Evolutionary conservation across 2,888 invertebrate species (phyloP), one percentile per base, ranked within the genome.

Genomic region (Mesorhabditis belari): DNA sequence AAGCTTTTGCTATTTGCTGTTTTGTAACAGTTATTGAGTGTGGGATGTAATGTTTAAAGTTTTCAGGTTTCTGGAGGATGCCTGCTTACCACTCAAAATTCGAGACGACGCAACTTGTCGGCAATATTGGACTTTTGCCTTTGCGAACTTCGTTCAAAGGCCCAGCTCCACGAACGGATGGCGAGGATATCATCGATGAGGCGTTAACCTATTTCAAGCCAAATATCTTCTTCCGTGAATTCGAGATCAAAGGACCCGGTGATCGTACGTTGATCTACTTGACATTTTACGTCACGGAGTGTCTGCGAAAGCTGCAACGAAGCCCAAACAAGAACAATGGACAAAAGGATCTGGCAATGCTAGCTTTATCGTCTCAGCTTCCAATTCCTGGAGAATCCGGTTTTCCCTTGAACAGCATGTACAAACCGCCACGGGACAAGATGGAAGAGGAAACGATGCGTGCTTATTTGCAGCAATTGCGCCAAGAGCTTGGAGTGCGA

Each of bases 181-280:
- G 87, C 58, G 89, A 89, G 52, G 98, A 98, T 83, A 90, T 98
- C 68, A 90, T 98, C 73, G 98, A 99, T 83, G 98, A 98, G 85
- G 91, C 95, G 58, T 86, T 99, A 35, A 90, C 90, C 80, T 98
- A 88, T 83, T 99, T 99, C 83, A 96, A 94, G 85, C 95, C 98
- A 0, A 98, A 98, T 85, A 94, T 98, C 0, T 98, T 98, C 84
- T 99, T 98, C 83, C 88, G 95, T 73, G 95, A 93, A 35, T 98
- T 95, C 83, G 96, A 98, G 86, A 93, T 98, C 64, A 95, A 95
- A 57, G 50, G 61, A 19, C 92, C 95, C 83, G 88, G 93, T 12
- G 98, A 98, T 83, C 87, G 98, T 78, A 90, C 95, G 24, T 85
- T 99, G 26, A 98, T 99, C 77, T 99, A 99, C 82, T 87, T 96